phyloP scores from a whole-genome alignment of 1,140 invertebrate genomes.

The Drosophila saltans region DNA sequence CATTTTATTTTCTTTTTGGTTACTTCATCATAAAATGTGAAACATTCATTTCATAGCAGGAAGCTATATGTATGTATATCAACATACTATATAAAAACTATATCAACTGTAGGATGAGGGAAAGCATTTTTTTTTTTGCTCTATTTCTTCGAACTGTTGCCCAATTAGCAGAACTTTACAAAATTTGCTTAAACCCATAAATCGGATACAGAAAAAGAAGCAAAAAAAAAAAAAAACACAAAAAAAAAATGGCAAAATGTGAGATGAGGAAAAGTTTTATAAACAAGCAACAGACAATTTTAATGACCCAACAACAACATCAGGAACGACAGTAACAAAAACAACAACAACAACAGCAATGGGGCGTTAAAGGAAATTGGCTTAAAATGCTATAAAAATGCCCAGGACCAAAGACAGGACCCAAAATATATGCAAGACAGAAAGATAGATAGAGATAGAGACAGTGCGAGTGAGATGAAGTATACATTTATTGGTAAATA shows the following conservation, averaged over 20 bases:
- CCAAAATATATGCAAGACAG: background rate
- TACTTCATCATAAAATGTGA: constrained; percentile 68
- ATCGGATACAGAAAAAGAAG: constrained; percentile 40
- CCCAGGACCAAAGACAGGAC: background rate
- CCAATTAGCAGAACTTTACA: constrained; percentile 52
- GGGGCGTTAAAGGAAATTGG: constrained; percentile 77
- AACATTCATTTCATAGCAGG: constrained; percentile 38
- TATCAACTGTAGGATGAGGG: constrained; percentile 3
- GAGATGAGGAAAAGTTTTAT: constrained; percentile 19
- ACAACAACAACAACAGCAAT: constrained; percentile 12
- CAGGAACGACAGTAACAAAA: background rate
- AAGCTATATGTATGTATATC: background rate
- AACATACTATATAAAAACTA: constrained; percentile 17
- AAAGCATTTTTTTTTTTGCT: constrained; percentile 9
- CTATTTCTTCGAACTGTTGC: constrained; percentile 15
- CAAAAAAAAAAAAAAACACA: background rate
- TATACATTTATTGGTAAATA: constrained; percentile 77
- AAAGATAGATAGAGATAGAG: background rate
- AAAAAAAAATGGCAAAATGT: constrained; percentile 4
- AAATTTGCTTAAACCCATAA: constrained; percentile 46
- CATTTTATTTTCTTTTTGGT: constrained; percentile 19
- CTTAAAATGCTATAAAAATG: constrained; percentile 75
- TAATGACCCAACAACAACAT: constrained; percentile 66
- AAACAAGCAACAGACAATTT: constrained; percentile 48
- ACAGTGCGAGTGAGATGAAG: background rate